Evolutionary conservation across 2,797 vertebrate genomes (phyloP).

Genomic region (Microtus californicus): DNA sequence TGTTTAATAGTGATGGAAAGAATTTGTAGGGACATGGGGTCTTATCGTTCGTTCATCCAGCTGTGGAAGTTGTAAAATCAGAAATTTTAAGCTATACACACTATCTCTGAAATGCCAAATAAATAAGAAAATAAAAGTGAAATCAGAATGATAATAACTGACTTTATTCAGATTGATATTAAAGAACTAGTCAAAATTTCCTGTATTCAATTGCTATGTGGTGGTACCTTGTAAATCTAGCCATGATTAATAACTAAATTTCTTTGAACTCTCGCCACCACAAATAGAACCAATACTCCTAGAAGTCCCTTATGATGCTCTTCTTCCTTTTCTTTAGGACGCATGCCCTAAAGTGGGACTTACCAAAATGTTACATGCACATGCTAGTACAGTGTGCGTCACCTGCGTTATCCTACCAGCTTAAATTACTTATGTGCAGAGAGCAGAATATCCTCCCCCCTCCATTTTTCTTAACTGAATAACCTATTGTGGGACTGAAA

Average conservation of each 20-base stretch:
- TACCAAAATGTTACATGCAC: neutral
- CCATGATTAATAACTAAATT: neutral
- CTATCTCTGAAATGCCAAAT: neutral
- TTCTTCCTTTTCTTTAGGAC: neutral
- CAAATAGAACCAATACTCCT: neutral
- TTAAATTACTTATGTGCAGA: neutral
- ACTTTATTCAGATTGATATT: conserved; percentile 1
- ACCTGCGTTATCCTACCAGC: neutral
- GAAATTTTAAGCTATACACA: neutral
- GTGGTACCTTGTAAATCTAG: neutral
- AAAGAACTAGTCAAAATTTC: neutral
- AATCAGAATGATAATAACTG: neutral
- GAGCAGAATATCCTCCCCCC: neutral
- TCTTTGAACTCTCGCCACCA: neutral
- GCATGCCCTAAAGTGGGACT: neutral
- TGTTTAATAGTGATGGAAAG: neutral
- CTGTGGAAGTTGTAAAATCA: neutral
- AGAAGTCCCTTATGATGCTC: neutral
- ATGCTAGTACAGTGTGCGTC: neutral
- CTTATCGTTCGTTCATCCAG: neutral
- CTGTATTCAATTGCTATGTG: neutral
- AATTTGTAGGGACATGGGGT: neutral
- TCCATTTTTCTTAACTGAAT: neutral
- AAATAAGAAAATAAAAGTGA: neutral
- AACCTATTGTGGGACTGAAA: neutral